A percentile compares a stretch with the other conserved stretches of the same genome.
Conservation (phyloP, 2,888 invertebrate genomes). For the Clusia tigrina region DNA sequence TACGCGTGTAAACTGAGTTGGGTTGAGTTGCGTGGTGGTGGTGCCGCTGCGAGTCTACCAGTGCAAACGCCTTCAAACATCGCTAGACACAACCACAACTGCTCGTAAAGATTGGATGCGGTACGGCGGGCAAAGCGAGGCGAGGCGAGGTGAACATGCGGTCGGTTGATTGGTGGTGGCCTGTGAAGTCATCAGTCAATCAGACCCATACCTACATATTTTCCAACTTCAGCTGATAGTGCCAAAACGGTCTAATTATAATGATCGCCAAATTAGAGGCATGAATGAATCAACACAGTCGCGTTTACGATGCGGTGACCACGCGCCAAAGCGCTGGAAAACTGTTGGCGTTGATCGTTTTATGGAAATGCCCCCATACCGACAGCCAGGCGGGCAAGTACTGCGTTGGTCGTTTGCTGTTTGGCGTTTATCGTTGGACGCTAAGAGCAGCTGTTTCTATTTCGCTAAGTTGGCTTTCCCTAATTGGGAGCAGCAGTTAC, state of each 20-base stretch:
- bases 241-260: constrained; percentile 40
- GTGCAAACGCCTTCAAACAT: constrained; percentile 8
- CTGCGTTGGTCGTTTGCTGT: constrained; percentile 1
- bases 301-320: constrained; percentile 13
- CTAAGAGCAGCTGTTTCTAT: constrained; percentile 35
- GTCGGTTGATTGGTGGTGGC: background rate
- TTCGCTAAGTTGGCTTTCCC: constrained; percentile 2
- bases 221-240: background rate
- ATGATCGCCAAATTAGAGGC: constrained; percentile 15
- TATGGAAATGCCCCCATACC: constrained; percentile 14
- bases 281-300: background rate
- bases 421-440: constrained; percentile 15
- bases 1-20: background rate
- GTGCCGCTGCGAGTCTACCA: too few relatives aligned
- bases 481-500: constrained; percentile 14
- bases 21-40: background rate
- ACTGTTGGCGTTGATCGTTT: constrained; percentile 21
- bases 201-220: background rate
- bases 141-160: background rate
- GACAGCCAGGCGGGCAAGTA: background rate
- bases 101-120: too few relatives aligned
- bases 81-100: too few relatives aligned
- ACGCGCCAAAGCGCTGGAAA: constrained; percentile 15
- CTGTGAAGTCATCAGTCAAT: background rate
- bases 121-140: too few relatives aligned